phyloP scores from a whole-genome alignment of 2,797 vertebrate species.

The Psittacula echo region DNA sequence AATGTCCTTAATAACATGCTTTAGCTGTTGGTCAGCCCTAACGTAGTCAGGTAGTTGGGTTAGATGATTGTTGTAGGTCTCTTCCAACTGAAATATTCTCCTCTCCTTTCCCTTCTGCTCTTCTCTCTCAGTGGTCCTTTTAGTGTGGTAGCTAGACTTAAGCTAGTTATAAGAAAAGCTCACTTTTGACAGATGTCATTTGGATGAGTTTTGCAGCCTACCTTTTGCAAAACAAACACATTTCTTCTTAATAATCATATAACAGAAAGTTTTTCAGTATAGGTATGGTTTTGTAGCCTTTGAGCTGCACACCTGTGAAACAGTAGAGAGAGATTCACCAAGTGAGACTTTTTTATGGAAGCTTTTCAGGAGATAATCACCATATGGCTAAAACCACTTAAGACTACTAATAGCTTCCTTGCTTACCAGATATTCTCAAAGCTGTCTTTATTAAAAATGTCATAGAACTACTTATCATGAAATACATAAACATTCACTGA shows the following conservation, averaged over 20 bases:
- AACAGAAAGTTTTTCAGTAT: not conserved
- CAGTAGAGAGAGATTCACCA: not conserved
- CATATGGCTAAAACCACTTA: not conserved
- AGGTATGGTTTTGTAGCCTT: not conserved
- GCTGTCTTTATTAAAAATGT: not conserved
- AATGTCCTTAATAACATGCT: not conserved
- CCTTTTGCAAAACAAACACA: not conserved
- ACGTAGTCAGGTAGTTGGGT: not conserved
- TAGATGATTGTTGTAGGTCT: fast-evolving
- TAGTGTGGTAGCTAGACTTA: not conserved
- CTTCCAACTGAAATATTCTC: not conserved
- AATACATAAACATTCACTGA: not conserved
- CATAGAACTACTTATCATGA: not conserved
- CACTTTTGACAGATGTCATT: not conserved
- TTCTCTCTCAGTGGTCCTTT: not conserved
- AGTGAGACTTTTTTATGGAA: not conserved
- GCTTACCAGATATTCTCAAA: not conserved
- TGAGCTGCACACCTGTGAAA: not conserved
- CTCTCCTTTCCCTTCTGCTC: too few relatives aligned
- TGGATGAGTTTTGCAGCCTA: not conserved
- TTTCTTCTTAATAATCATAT: not conserved
- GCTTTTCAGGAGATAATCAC: not conserved
- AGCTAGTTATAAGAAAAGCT: not conserved
- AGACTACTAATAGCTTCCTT: not conserved
- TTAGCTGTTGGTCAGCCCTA: not conserved